These are phyloP conservation scores for Anarrhichthys ocellatus DNA, from an alignment of 2,113 vertebrate genomes.

Conservation along the genomic window DNA sequence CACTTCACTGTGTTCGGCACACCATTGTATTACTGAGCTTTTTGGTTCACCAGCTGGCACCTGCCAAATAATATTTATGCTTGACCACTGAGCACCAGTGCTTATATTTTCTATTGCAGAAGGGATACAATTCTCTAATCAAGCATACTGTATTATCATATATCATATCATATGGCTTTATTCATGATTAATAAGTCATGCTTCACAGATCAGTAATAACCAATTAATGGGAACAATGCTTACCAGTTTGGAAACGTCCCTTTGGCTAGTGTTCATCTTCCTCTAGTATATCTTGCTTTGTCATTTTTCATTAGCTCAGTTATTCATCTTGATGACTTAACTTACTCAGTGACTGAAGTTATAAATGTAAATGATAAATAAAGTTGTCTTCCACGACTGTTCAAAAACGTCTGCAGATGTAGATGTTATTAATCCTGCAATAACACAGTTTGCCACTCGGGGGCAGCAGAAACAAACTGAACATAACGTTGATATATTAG, in stretches of 20 bases:
- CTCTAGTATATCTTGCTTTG: neutral
- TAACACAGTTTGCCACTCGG: neutral
- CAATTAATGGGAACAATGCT: neutral
- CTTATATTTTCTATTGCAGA: neutral
- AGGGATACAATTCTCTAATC: neutral
- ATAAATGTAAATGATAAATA: neutral
- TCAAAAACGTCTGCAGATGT: neutral
- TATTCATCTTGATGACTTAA: neutral
- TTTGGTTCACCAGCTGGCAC: neutral
- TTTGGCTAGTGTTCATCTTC: neutral
- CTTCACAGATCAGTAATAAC: neutral
- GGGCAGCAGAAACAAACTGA: neutral
- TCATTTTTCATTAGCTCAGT: neutral
- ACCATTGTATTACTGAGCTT: neutral
- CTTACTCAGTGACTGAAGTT: neutral
- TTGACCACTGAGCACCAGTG: neutral
- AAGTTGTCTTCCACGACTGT: neutral
- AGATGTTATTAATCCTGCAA: neutral
- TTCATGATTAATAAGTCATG: neutral
- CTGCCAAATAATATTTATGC: conserved; percentile 6
- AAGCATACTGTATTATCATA: neutral
- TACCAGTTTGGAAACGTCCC: neutral
- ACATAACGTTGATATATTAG: neutral
- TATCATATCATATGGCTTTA: conserved; percentile 1
- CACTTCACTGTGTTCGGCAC: conserved; percentile 27